Evolutionary conservation across 1,140 invertebrate species (phyloP).

Genomic region (Papilio polyxenes): DNA sequence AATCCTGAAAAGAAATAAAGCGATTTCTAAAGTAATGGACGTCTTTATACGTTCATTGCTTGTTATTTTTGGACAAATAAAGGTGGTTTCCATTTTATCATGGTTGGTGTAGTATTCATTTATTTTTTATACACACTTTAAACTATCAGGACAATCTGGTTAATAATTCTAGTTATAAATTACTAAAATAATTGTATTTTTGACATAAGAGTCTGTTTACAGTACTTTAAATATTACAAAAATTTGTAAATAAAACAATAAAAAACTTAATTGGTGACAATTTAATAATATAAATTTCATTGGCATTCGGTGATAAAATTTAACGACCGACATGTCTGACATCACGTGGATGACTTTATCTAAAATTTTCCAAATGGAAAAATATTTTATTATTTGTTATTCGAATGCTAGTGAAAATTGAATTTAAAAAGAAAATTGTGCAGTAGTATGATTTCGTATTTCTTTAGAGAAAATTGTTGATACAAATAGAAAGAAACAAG

Average conservation of each 20-base stretch:
- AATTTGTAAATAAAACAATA: background rate
- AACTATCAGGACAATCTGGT: background rate
- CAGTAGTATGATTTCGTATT: too few species aligned
- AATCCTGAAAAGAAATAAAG: constrained; percentile 6
- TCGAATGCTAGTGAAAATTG: constrained; percentile 1
- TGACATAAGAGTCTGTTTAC: background rate
- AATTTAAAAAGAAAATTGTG: background rate
- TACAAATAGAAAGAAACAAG: too few species aligned
- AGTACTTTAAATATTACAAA: background rate
- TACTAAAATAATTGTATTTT: background rate
- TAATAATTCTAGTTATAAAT: background rate
- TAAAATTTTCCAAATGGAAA: background rate
- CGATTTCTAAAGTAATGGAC: constrained; percentile 2
- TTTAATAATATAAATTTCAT: background rate
- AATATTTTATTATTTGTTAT: background rate
- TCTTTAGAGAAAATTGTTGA: too few species aligned
- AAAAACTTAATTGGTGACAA: background rate
- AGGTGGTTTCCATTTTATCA: too few species aligned
- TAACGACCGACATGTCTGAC: background rate
- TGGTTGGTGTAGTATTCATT: too few species aligned
- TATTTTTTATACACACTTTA: background rate
- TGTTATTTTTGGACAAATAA: background rate
- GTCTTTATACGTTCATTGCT: background rate
- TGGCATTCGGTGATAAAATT: background rate
- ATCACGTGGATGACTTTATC: background rate